These are phyloP conservation scores for Gastracanthus pulcherrimus DNA, from an alignment of 2,888 invertebrate genomes.

Conservation along the genomic window DNA sequence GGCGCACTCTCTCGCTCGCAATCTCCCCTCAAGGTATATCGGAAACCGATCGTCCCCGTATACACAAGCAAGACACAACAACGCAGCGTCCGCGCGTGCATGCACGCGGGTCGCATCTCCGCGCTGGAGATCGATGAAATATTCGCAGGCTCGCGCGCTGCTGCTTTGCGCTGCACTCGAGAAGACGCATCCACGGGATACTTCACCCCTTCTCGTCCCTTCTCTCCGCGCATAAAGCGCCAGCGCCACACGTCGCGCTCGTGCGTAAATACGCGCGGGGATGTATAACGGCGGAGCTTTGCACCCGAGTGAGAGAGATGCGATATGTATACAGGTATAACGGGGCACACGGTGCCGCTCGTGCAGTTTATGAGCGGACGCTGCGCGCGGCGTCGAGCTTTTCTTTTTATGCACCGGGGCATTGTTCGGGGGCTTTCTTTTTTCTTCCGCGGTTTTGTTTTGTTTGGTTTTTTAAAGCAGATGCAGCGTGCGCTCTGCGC, in stretches of 20 bases:
- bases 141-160: neutral
- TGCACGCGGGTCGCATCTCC: neutral
- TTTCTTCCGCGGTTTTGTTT: neutral
- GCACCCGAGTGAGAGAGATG: no score
- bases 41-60: neutral
- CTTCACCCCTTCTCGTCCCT: neutral
- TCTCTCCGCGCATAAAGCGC: neutral
- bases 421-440: neutral
- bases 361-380: constrained; percentile 15
- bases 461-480: neutral
- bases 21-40: neutral
- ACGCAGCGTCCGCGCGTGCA: neutral
- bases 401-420: neutral
- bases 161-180: constrained; percentile 2
- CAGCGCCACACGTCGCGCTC: neutral
- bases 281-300: no score
- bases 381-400: neutral
- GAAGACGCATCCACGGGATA: constrained; percentile 11
- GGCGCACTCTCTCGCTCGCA: neutral
- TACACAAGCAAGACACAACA: no score
- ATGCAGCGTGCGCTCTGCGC: neutral
- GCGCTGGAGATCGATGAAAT: constrained; percentile 6
- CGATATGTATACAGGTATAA: no score
- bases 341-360: neutral
- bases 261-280: neutral